phyloP scores from a whole-genome alignment of 2,888 invertebrate genomes.

The Holacanthella duospinosa region DNA sequence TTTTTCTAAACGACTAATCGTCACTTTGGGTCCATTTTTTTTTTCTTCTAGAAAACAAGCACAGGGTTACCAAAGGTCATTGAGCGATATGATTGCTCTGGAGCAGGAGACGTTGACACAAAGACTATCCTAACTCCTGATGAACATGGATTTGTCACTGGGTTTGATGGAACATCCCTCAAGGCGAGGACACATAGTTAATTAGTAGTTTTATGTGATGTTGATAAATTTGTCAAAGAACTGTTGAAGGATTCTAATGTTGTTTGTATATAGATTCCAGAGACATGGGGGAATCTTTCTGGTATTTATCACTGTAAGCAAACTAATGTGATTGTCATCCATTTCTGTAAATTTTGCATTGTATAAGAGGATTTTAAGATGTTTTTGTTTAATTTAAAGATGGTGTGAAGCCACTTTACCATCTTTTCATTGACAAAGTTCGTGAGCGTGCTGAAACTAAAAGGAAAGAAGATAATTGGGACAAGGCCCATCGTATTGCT shows the following conservation, averaged over 20 bases:
- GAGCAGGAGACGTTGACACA: slow-evolving; percentile 93
- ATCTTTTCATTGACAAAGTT: slow-evolving; percentile 73
- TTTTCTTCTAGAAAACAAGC: slow-evolving; percentile 58
- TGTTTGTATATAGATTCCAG: slow-evolving; percentile 7
- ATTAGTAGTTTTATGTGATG: neutral
- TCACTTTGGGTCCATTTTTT: neutral
- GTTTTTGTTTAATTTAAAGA: no score
- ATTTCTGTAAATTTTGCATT: no score
- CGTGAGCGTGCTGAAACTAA: slow-evolving; percentile 70
- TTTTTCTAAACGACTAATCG: neutral
- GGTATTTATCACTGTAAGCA: slow-evolving; percentile 7
- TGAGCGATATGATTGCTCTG: slow-evolving; percentile 89
- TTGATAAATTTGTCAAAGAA: no score
- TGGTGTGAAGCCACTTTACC: slow-evolving; percentile 74
- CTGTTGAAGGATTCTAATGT: no score
- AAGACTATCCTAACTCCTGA: slow-evolving; percentile 57
- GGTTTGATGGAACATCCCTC: slow-evolving; percentile 75
- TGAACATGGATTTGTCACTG: slow-evolving; percentile 60
- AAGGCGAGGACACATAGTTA: slow-evolving; percentile 51
- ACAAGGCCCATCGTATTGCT: slow-evolving; percentile 66
- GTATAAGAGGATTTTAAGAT: no score
- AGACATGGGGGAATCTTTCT: neutral
- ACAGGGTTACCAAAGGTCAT: slow-evolving; percentile 86
- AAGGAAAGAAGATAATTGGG: slow-evolving; percentile 72
- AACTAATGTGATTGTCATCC: no score